Conservation (phyloP, 1,140 invertebrate species). For the Bombus polaris region DNA sequence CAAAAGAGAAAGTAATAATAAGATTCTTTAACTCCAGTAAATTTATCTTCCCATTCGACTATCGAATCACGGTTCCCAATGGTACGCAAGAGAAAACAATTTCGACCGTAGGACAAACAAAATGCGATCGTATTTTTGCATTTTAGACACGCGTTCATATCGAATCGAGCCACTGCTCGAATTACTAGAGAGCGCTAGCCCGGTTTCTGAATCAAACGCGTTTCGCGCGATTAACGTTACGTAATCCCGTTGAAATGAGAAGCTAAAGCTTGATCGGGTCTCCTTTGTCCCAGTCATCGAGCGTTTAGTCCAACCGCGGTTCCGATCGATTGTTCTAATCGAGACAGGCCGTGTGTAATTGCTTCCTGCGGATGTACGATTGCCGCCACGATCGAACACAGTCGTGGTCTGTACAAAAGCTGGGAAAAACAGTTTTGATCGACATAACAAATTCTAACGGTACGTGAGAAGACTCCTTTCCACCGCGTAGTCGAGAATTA, state of each 20-base stretch:
- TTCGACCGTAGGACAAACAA: too few species aligned
- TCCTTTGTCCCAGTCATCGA: background rate
- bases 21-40: background rate
- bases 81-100: too few species aligned
- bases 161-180: background rate
- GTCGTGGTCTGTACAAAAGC: slow-evolving; percentile 9
- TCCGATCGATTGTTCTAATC: slow-evolving; percentile 47
- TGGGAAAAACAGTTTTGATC: slow-evolving; percentile 46
- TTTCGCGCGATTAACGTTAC: slow-evolving; percentile 24
- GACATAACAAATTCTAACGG: slow-evolving; percentile 42
- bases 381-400: slow-evolving; percentile 41
- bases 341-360: slow-evolving; percentile 40
- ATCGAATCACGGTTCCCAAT: too few species aligned
- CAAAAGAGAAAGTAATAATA: background rate
- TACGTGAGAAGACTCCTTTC: slow-evolving; percentile 26
- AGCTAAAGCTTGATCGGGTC: background rate
- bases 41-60: background rate
- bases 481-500: background rate
- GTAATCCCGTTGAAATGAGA: slow-evolving; percentile 3
- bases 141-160: background rate
- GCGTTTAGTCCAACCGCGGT: slow-evolving; percentile 8
- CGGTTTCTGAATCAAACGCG: background rate
- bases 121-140: background rate
- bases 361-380: slow-evolving; percentile 53
- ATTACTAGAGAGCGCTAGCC: background rate